Conservation (phyloP, 2,888 invertebrate genomes). For the Zelleria hepariella region DNA sequence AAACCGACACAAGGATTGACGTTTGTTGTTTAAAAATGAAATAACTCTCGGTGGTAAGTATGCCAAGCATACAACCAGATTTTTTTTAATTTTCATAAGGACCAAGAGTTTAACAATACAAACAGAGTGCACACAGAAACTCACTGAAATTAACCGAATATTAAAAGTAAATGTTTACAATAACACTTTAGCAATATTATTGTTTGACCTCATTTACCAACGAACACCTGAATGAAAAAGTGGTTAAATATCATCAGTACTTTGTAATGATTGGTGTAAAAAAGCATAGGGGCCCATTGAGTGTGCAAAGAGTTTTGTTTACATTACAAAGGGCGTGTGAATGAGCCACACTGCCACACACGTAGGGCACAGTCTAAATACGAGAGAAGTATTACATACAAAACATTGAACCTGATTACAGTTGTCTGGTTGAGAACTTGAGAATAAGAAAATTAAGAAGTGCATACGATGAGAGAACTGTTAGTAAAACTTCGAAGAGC, state of each 20-base stretch:
- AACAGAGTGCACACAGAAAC: too few relatives aligned
- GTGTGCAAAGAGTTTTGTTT: slow-evolving; percentile 21
- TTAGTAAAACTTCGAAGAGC: too few relatives aligned
- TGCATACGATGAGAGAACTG: too few relatives aligned
- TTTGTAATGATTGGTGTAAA: background rate
- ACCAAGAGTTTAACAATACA: too few relatives aligned
- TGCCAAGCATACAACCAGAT: background rate
- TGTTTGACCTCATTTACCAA: too few relatives aligned
- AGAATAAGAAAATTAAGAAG: background rate
- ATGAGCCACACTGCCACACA: slow-evolving; percentile 10
- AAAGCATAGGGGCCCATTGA: slow-evolving; percentile 26
- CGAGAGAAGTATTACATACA: background rate
- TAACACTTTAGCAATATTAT: too few relatives aligned
- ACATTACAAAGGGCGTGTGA: slow-evolving; percentile 9
- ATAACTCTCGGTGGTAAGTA: background rate
- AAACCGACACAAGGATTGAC: background rate
- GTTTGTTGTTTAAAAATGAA: background rate
- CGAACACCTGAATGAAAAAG: background rate
- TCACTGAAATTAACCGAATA: too few relatives aligned
- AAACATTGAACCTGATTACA: background rate
- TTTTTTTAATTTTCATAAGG: background rate
- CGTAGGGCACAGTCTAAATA: background rate
- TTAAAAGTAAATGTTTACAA: too few relatives aligned
- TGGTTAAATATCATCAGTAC: background rate
- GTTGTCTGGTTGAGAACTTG: background rate